Evolutionary conservation across 2,113 vertebrate genomes (phyloP), one percentile per base, ranked within the genome.

Genomic region (Myrmophylax atrothorax): DNA sequence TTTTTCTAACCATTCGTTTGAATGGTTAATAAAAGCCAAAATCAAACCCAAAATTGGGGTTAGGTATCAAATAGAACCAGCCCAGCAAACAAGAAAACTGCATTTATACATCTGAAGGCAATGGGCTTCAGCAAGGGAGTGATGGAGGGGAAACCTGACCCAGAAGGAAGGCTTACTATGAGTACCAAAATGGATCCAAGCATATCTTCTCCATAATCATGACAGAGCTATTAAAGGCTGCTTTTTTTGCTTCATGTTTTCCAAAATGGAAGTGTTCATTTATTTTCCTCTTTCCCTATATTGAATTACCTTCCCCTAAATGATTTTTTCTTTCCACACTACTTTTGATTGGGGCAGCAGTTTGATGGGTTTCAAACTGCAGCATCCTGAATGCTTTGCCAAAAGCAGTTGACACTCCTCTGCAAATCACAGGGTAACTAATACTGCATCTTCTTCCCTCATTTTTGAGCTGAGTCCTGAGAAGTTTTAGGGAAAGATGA

Each of bases 171-270:
- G 18, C 13, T 62, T 50, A n/a, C 37, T 14, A 78, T 28, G 18
- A 87, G n/a, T 67, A 67, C 12, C 38, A 59, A 40, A 81, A 29
- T 12, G 1, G 9, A 69, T 44, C 22, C 12, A 6, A 76, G 49
- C 11, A 3, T 29, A 23, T 69, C 20, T 74, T 62, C 25, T 31
- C 33, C 52, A 1, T 35, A 72, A 50, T 28, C 12, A 14, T 25
- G 22, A 23, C 20, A 55, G 4, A 58, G 12, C 5, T 80, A 53
- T 42, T 88, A 19, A 35, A 73, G 26, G 10, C 6, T 37, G 7
- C 6, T 4, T 77, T 50, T 25, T 3, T 17, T 15, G 2, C 12
- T 33, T 4, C 2, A 0, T 1, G 23, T 24, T 10, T 31, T 56
- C 18, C 7, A 18, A n/a, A 93, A 63, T 38, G 2, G 25, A 87